phyloP scores from a whole-genome alignment of 2,888 invertebrate species.

The Leptura quadrifasciata region DNA sequence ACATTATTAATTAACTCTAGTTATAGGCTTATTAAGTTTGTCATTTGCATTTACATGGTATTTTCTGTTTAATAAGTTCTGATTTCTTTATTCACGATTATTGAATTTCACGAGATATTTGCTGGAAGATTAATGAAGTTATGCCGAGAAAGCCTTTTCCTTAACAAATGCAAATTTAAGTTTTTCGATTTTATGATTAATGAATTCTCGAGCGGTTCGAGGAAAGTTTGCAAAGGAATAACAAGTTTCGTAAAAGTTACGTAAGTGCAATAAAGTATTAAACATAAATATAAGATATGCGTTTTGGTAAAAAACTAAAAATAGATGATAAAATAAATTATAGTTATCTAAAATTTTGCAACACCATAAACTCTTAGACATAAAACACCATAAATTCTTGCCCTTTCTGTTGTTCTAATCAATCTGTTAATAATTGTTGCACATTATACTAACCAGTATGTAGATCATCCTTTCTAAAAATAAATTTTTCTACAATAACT shows the following conservation, averaged over 20 bases:
- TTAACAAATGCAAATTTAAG: conserved; percentile 13
- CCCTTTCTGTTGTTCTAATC: no score
- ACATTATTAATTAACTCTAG: conserved; percentile 17
- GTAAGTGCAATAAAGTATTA: neutral
- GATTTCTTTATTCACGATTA: conserved; percentile 17
- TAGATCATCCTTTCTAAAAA: no score
- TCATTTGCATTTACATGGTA: conserved; percentile 23
- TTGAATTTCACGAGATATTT: conserved; percentile 18
- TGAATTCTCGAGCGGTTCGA: neutral
- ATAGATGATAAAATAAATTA: neutral
- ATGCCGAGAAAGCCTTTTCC: conserved; percentile 20
- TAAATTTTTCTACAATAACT: no score
- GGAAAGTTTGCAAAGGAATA: conserved; percentile 7
- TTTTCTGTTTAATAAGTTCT: conserved; percentile 21
- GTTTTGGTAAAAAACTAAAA: neutral
- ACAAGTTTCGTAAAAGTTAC: neutral
- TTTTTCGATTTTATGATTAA: conserved; percentile 27
- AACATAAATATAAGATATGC: neutral
- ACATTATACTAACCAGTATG: no score
- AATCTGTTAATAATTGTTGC: no score
- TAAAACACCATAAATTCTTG: no score
- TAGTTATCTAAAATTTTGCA: no score
- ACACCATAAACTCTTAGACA: no score
- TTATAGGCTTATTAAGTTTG: conserved; percentile 28
- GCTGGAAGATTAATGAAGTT: conserved; percentile 21